Base-by-base conservation (phyloP, 2,113 vertebrate species). In the Gallinago jamesoni region DNA sequence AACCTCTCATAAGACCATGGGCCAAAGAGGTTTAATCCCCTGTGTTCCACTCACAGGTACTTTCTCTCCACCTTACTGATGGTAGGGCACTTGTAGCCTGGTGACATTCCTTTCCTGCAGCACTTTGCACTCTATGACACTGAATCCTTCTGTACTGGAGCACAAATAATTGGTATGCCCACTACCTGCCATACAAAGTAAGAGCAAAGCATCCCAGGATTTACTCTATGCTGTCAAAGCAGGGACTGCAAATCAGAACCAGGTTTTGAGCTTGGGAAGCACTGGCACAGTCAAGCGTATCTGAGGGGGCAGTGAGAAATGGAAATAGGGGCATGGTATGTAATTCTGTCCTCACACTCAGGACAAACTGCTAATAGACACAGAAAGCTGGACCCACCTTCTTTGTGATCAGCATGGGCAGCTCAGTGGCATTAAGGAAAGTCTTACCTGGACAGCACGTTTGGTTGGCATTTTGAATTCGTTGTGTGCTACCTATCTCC, bases 291-390 rank as follows among this genome's bases (percentile, higher is more conserved):
- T 52, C 59, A 48, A n/a, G 2, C 15, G 22, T n/a, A 19, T 9
- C 27, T 47, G 16, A 45, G 73, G 4, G 35, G 18, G 27, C 47
- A 81, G 17, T 7, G 3, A 59, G 17, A 39, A 63, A 3, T 17
- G 2, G 25, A 8, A 69, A 73, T 24, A 8, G 14, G 16, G 9
- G 4, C 7, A 6, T 23, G 35, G 20, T 35, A 13, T 2, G 0
- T 47, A 43, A 60, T 60, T 82, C 48, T 69, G 13, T n/a, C 37
- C 43, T 68, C n/a, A 67, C 8, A 12, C 23, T 66, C 8, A 39
- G 45, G 5, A 30, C 59, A 89, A 60, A 57, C 33, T 67, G 24
- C 28, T 59, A 43, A 41, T 5, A 73, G 43, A 33, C 52, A 39
- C 5, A 52, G 50, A 25, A 39, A 55, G 24, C 43, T 50, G 62